Evolutionary conservation across 2,797 vertebrate species (phyloP).

Genomic region (Thripadectes ignobilis): DNA sequence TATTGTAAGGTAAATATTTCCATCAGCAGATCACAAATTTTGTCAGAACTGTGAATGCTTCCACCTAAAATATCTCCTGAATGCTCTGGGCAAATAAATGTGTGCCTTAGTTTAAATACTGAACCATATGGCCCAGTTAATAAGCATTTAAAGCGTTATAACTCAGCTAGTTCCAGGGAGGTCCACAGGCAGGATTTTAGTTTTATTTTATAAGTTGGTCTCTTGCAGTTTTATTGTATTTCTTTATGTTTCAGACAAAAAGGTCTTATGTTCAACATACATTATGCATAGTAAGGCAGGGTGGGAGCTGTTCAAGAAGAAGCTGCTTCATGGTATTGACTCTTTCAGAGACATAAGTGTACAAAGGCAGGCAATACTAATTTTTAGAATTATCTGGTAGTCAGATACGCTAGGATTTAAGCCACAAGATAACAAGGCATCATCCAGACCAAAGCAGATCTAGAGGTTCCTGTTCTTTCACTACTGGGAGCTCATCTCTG

Average conservation of each 20-base stretch:
- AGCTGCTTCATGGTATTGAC: not conserved
- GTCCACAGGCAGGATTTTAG: not conserved
- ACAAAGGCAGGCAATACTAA: not conserved
- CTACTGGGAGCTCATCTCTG: not conserved
- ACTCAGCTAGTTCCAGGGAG: not conserved
- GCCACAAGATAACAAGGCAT: not conserved
- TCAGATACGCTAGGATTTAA: not conserved
- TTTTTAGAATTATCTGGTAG: not conserved
- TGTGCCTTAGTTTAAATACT: not conserved
- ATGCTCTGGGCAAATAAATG: not conserved
- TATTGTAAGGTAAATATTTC: not conserved
- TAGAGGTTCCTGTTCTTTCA: not conserved
- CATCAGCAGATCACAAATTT: not conserved
- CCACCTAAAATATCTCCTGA: not conserved
- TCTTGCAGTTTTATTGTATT: slow-evolving; percentile 8
- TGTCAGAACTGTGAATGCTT: not conserved
- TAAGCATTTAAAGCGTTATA: not conserved
- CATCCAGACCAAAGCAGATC: not conserved
- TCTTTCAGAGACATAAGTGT: not conserved
- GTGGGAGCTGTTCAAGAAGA: not conserved
- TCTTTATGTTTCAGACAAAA: not conserved
- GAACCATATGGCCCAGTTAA: not conserved
- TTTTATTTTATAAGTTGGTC: not conserved
- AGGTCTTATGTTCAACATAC: not conserved
- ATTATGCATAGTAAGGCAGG: not conserved